Conservation (phyloP, 2,113 vertebrate genomes). For the Odocoileus virginianus region DNA sequence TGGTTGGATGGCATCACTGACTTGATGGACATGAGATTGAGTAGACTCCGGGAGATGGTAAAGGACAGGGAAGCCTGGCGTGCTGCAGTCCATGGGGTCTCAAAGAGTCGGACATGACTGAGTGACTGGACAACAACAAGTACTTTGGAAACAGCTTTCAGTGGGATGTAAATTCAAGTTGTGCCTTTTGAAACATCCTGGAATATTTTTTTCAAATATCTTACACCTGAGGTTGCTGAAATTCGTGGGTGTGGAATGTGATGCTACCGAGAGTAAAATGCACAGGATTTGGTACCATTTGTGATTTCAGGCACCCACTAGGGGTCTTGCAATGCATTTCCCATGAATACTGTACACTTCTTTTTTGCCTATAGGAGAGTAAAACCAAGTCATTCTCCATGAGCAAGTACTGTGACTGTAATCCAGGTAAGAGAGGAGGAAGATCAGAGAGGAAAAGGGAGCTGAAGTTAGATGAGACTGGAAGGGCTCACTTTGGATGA, state of each 20-base stretch:
- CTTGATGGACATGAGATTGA: neutral
- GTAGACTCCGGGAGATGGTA: neutral
- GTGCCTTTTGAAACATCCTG: neutral
- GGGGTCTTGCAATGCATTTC: neutral
- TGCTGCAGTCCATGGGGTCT: neutral
- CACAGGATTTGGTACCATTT: neutral
- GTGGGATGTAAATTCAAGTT: neutral
- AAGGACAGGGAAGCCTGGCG: neutral
- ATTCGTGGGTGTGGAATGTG: neutral
- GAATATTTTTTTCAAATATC: neutral
- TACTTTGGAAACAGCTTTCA: neutral
- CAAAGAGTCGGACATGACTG: neutral
- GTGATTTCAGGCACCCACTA: neutral
- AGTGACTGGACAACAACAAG: neutral
- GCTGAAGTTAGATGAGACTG: neutral
- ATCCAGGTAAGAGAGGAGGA: neutral
- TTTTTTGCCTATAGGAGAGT: neutral
- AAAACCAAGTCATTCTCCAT: slow-evolving; percentile 16
- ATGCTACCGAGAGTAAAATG: neutral
- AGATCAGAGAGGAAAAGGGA: neutral
- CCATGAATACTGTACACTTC: neutral
- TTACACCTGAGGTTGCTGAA: neutral
- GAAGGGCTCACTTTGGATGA: neutral
- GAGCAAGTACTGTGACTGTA: neutral
- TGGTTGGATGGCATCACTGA: neutral